Percentiles rank a stretch among this genome's conserved stretches.
Evolutionary conservation across 1,140 invertebrate species (phyloP).

Genomic region (Panulirus ornatus): DNA sequence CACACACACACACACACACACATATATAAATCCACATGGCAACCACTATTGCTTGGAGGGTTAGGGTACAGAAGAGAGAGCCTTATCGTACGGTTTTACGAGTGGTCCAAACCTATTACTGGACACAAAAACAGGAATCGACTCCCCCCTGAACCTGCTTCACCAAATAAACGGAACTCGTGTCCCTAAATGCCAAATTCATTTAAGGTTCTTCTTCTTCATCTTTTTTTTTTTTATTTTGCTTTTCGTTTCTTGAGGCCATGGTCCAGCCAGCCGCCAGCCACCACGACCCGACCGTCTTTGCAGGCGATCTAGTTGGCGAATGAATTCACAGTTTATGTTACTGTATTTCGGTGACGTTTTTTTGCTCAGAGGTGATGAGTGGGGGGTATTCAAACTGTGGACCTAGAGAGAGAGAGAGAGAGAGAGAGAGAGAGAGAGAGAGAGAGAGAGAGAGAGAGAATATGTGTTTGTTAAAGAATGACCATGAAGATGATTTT

Average conservation of each 20-base stretch:
- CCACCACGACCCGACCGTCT: too few species aligned
- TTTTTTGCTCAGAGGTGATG: too few species aligned
- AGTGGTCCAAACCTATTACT: neutral
- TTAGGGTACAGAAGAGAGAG: neutral
- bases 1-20: neutral
- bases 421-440: conserved; percentile 45
- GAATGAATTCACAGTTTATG: too few species aligned
- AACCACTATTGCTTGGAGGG: neutral
- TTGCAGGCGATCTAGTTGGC: too few species aligned
- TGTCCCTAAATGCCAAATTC: neutral
- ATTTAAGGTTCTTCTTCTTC: neutral
- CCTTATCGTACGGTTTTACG: neutral
- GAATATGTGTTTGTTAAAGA: too few species aligned
- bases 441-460: conserved; percentile 15
- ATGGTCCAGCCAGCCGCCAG: too few species aligned
- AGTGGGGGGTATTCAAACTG: neutral
- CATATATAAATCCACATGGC: neutral
- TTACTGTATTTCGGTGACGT: too few species aligned
- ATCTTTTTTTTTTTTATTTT: neutral
- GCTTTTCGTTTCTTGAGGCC: neutral
- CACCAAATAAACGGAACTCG: neutral
- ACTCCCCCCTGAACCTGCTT: neutral
- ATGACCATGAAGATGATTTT: too few species aligned
- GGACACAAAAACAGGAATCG: neutral
- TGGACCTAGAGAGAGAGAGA: conserved; percentile 13